Conservation (phyloP, 2,113 vertebrate genomes). For the Cavia porcellus region DNA sequence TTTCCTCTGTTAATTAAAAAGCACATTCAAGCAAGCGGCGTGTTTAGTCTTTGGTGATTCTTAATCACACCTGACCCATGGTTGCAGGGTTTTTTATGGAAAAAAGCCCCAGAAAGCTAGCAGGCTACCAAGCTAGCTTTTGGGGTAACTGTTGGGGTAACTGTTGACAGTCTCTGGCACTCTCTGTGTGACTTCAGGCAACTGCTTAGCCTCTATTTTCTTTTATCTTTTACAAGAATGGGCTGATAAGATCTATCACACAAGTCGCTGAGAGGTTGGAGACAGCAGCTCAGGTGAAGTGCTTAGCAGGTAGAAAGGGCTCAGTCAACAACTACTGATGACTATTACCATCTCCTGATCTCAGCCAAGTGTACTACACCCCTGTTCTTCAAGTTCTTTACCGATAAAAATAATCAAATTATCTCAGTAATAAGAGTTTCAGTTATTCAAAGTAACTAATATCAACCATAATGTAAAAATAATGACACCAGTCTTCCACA, state of each 20-base stretch:
- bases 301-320: neutral
- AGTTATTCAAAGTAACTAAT: neutral
- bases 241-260: neutral
- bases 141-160: no score
- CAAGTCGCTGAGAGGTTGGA: neutral
- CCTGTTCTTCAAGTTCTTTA: neutral
- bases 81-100: neutral
- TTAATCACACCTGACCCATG: neutral
- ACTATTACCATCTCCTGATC: neutral
- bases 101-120: neutral
- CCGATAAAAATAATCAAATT: constrained; percentile 34
- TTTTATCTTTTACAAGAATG: constrained; percentile 31
- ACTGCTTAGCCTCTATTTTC: neutral
- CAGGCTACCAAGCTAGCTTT: neutral
- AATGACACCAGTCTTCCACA: neutral
- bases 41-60: neutral
- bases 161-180: neutral
- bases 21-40: neutral
- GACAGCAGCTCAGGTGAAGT: neutral
- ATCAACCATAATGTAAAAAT: neutral
- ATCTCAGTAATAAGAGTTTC: constrained; percentile 26
- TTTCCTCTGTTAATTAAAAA: neutral
- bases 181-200: neutral
- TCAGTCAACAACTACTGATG: neutral
- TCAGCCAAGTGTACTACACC: neutral